These are phyloP conservation scores for Cosmorhoe ocellata DNA, from an alignment of 2,888 invertebrate species.

Conservation along the genomic window DNA sequence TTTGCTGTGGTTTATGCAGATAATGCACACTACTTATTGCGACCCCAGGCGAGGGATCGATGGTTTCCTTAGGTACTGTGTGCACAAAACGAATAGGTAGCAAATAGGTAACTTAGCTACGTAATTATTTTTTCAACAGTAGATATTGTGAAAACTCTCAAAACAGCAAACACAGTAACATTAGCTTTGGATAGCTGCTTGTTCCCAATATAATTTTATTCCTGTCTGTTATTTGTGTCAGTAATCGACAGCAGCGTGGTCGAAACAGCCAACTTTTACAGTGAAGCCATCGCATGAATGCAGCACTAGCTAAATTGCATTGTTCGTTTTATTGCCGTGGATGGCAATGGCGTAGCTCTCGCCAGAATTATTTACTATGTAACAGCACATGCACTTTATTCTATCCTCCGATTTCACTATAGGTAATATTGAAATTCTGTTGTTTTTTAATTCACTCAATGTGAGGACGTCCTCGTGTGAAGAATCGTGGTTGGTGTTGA, in stretches of 20 bases:
- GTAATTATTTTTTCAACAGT: no score
- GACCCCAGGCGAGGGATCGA: no score
- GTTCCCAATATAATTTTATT: constrained; percentile 44
- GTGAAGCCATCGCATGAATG: constrained; percentile 66
- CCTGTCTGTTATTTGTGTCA: constrained; percentile 36
- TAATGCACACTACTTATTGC: constrained; percentile 1
- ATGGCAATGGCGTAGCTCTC: constrained; percentile 63
- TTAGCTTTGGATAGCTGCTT: constrained; percentile 21
- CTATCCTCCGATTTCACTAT: constrained; percentile 65
- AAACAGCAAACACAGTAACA: constrained; percentile 5
- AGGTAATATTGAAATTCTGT: constrained; percentile 63
- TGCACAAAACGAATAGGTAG: no score
- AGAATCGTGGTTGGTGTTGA: constrained; percentile 9
- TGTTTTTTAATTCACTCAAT: constrained; percentile 46
- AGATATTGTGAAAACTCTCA: not conserved
- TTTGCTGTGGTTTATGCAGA: constrained; percentile 23
- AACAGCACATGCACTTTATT: constrained; percentile 76
- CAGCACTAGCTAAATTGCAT: constrained; percentile 77
- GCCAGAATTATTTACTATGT: constrained; percentile 79
- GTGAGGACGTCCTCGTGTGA: constrained; percentile 19
- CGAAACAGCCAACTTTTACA: constrained; percentile 60
- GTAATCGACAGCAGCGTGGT: constrained; percentile 51
- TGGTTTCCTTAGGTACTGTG: no score
- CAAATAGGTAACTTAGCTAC: no score
- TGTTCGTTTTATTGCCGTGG: constrained; percentile 77